Evolutionary conservation across 2,888 invertebrate genomes (phyloP).

Genomic region (Sphaeridia pumilis): DNA sequence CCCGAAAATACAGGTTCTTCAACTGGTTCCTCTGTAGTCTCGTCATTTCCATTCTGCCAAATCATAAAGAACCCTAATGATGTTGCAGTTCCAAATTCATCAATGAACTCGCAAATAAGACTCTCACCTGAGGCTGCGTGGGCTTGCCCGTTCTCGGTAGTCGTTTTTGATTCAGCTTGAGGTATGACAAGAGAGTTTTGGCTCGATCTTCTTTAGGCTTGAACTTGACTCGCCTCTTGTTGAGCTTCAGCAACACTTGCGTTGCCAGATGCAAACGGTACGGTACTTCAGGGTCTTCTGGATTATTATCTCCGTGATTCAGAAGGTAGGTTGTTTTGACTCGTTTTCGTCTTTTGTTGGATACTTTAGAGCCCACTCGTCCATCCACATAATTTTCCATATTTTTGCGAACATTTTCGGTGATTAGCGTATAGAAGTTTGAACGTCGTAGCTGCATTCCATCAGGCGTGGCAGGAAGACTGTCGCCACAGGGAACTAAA

Average conservation of each 20-base stretch:
- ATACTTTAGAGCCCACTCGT: constrained; percentile 16
- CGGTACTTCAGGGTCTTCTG: constrained; percentile 34
- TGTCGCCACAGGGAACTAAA: constrained; percentile 23
- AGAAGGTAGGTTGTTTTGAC: constrained; percentile 31
- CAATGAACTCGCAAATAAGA: too few species aligned
- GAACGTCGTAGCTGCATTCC: constrained; percentile 33
- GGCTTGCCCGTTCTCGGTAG: constrained; percentile 26
- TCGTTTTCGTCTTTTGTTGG: constrained; percentile 22
- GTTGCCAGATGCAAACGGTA: constrained; percentile 33
- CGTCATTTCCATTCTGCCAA: constrained; percentile 5
- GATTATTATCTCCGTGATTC: constrained; percentile 35
- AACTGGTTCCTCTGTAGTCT: background rate
- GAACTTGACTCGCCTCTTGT: constrained; percentile 29
- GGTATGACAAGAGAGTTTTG: constrained; percentile 31
- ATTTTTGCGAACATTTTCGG: constrained; percentile 34
- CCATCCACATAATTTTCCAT: constrained; percentile 35
- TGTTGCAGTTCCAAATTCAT: too few species aligned
- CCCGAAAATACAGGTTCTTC: constrained; percentile 30
- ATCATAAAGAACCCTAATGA: background rate
- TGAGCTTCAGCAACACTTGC: constrained; percentile 34
- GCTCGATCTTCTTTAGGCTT: constrained; percentile 34
- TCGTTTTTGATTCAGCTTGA: constrained; percentile 32
- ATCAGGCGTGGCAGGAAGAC: constrained; percentile 29
- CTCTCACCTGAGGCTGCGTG: constrained; percentile 3
- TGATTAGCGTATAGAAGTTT: constrained; percentile 32